Conservation (phyloP, 2,113 vertebrate species). For the Pelodiscus sinensis region DNA sequence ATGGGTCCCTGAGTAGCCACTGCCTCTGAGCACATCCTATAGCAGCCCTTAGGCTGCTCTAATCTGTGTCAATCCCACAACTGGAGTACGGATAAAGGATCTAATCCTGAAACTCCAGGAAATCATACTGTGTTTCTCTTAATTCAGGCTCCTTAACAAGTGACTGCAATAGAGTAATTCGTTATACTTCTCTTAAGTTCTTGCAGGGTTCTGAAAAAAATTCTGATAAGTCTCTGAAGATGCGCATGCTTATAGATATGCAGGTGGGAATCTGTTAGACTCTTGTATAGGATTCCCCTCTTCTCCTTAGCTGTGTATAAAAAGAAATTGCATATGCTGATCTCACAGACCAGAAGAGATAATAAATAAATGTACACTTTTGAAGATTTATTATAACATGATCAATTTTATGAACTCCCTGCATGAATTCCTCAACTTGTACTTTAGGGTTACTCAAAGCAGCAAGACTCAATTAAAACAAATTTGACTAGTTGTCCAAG, state of each 20-base stretch:
- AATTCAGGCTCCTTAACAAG: neutral
- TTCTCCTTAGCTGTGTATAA: neutral
- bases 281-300: neutral
- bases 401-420: neutral
- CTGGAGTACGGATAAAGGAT: neutral
- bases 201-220: neutral
- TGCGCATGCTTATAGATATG: neutral
- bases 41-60: neutral
- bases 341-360: neutral
- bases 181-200: neutral
- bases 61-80: neutral
- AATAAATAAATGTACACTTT: neutral
- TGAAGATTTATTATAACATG: neutral
- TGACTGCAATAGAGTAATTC: neutral
- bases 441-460: conserved; percentile 37
- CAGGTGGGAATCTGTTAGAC: neutral
- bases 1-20: neutral
- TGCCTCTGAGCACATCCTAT: neutral
- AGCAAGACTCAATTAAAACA: conserved; percentile 17
- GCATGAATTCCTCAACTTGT: neutral
- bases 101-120: neutral
- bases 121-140: neutral
- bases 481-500: conserved; percentile 54
- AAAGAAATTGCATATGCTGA: neutral
- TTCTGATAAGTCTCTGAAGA: neutral